These are phyloP conservation scores for Aphelenchoides besseyi DNA, from an alignment of 1,140 invertebrate species.

Conservation along the genomic window DNA sequence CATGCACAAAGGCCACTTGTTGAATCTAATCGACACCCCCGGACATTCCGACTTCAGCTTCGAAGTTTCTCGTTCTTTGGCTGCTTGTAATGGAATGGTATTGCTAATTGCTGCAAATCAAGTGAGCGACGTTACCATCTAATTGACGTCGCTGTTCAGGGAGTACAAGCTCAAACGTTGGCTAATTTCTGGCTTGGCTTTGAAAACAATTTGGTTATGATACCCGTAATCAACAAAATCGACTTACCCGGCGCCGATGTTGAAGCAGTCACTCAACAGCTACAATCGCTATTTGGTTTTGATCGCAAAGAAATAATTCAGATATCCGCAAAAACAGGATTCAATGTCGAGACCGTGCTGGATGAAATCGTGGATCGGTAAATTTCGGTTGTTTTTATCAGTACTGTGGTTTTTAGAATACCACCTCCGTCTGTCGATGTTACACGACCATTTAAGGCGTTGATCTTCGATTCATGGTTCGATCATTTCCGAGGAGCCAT, in stretches of 20 bases:
- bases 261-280: constrained; percentile 67
- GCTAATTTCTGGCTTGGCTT: constrained; percentile 92
- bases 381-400: constrained; percentile 24
- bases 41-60: constrained; percentile 97
- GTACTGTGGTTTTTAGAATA: constrained; percentile 55
- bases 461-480: constrained; percentile 92
- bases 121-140: constrained; percentile 37
- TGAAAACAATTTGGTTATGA: constrained; percentile 75
- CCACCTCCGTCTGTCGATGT: constrained; percentile 67
- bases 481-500: constrained; percentile 81
- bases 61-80: constrained; percentile 80
- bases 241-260: constrained; percentile 72
- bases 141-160: too few species aligned
- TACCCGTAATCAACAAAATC: constrained; percentile 94
- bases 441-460: constrained; percentile 71
- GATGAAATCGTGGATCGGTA: constrained; percentile 63
- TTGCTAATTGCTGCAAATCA: constrained; percentile 93
- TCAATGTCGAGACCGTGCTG: constrained; percentile 63
- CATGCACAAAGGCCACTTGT: constrained; percentile 76
- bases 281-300: constrained; percentile 81
- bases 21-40: constrained; percentile 96
- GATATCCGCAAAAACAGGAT: constrained; percentile 76
- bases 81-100: constrained; percentile 89
- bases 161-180: constrained; percentile 93
- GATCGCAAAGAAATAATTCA: constrained; percentile 70